Evolutionary conservation across 2,888 invertebrate species (phyloP), one percentile per base, ranked within the genome.

Genomic region (Leptinotarsa tumamoca): DNA sequence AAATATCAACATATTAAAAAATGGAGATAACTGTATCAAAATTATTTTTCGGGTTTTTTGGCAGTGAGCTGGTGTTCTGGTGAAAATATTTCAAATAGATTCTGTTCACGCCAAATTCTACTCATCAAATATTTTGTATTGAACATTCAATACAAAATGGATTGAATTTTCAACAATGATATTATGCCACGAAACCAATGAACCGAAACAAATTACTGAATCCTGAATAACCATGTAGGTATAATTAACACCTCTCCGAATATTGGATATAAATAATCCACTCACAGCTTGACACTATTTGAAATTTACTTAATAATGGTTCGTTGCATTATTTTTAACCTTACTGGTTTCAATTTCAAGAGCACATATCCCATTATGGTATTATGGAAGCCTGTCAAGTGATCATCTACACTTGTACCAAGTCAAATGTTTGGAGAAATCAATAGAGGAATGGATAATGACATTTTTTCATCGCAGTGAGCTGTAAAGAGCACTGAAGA

Each of bases 271-370:
- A 13, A 63, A 63, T 63, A 63, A 63, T 63, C 63, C 43, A 33
- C 63, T 63, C 27, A 63, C 17, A 33, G 33, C n/a, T 70, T 58
- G 49, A 70, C 70, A 70, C 70, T 56, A 58, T 58, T 70, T 23
- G 70, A 18, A 58, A 70, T 70, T 17, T 58, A 2, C 17, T 58
- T 56, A 58, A 49, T 21, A 49, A 33, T 63, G 43, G 33, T 43
- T 63, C 63, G 33, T 43, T n/a, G 63, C 63, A 33, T 63, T 43
- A 63, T 63, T 43, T 27, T 63, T 63, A 63, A 63, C 63, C 43
- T 63, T 17, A n/a, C 33, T 63, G 63, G 63, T 33, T 63, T 63
- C 43, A 63, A 63, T 63, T 63, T 58, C 58, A 23, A 23, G 21
- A 58, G 23, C 23, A 58, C 43, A 63, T 63, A 63, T 63, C 63